A percentile compares a stretch with the other conserved stretches of the same genome.
These are phyloP conservation scores for Gymnosoma rotundatum DNA, from an alignment of 2,888 invertebrate species.

Conservation along the genomic window DNA sequence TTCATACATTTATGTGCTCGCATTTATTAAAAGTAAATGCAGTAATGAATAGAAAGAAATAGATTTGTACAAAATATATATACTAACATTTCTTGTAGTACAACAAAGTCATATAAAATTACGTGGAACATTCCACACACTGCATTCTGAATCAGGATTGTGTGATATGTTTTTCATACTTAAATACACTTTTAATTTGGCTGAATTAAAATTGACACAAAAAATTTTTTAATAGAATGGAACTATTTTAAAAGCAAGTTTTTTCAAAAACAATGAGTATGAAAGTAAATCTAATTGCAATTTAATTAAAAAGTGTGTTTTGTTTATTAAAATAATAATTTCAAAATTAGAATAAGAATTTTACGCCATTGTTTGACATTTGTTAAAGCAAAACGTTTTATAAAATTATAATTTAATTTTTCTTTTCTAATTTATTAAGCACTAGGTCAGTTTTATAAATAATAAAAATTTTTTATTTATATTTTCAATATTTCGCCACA, in stretches of 20 bases:
- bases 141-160: constrained; percentile 41
- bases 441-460: too few species aligned
- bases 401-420: not conserved
- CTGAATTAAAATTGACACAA: constrained; percentile 11
- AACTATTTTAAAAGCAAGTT: not conserved
- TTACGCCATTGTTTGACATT: not conserved
- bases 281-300: not conserved
- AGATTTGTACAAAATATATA: constrained; percentile 4
- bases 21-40: constrained; percentile 15
- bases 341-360: too few species aligned
- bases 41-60: constrained; percentile 43
- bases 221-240: not conserved
- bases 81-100: too few species aligned
- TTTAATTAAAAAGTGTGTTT: constrained; percentile 6
- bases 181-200: constrained; percentile 50
- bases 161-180: constrained; percentile 46
- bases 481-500: too few species aligned
- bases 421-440: too few species aligned
- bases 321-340: not conserved
- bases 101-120: too few species aligned
- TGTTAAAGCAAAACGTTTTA: not conserved
- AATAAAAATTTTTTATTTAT: too few species aligned
- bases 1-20: constrained; percentile 6
- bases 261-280: not conserved
- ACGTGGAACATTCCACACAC: constrained; percentile 18